Conservation (phyloP, 2,888 invertebrate species). For the Leptinotarsa rubiginosa region DNA sequence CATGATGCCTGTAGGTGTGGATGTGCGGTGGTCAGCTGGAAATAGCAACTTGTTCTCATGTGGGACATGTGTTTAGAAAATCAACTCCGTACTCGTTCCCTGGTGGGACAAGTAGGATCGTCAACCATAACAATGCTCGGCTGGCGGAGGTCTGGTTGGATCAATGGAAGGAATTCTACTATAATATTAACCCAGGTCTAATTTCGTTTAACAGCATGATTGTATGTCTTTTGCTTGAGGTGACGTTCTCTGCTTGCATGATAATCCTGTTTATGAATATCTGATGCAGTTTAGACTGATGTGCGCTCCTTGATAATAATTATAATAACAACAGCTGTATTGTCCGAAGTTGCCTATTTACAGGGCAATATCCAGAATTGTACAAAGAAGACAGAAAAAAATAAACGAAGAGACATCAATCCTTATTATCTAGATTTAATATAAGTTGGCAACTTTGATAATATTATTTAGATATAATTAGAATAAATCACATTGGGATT, state of each 20-base stretch:
- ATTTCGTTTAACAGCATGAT: slow-evolving; percentile 39
- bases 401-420: too few species aligned
- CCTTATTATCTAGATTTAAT: too few species aligned
- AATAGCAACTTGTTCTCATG: slow-evolving; percentile 94
- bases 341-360: too few species aligned
- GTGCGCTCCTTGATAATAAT: neutral
- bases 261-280: neutral
- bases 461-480: too few species aligned
- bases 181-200: slow-evolving; percentile 96
- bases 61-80: slow-evolving; percentile 97
- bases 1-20: slow-evolving; percentile 79
- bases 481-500: too few species aligned
- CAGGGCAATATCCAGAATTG: too few species aligned
- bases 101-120: slow-evolving; percentile 95
- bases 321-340: neutral
- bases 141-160: slow-evolving; percentile 99
- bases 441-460: too few species aligned
- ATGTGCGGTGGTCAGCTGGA: slow-evolving; percentile 96
- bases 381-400: too few species aligned
- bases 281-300: neutral
- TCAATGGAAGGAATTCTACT: slow-evolving; percentile 99
- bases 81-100: slow-evolving; percentile 99
- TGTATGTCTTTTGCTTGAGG: slow-evolving; percentile 22
- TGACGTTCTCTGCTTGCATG: slow-evolving; percentile 8
- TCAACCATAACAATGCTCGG: slow-evolving; percentile 98